Percentiles rank a stretch among this genome's conserved stretches.
phyloP scores from a whole-genome alignment of 2,797 vertebrate species.

The Platalea minor region DNA sequence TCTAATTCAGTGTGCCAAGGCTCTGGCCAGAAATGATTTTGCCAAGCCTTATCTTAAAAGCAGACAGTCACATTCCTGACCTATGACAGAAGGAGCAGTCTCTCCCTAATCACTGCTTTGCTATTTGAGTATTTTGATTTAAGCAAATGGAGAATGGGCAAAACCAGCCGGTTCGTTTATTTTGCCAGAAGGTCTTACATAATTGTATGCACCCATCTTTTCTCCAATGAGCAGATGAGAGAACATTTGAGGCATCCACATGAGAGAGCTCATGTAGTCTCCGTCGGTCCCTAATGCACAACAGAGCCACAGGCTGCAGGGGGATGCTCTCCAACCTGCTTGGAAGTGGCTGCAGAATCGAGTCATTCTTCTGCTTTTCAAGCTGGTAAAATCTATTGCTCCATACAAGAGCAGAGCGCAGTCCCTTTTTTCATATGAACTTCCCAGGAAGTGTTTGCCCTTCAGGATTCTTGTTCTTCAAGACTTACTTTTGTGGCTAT shows the following conservation, averaged over 20 bases:
- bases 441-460: not conserved
- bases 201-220: not conserved
- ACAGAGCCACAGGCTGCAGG: not conserved
- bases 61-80: conserved; percentile 36
- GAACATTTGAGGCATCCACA: not conserved
- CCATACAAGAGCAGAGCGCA: not conserved
- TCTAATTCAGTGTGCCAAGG: not conserved
- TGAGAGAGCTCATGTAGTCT: not conserved
- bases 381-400: not conserved
- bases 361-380: not conserved
- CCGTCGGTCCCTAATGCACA: not conserved
- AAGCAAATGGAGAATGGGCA: not conserved
- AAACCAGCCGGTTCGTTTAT: not conserved
- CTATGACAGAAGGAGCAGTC: not conserved
- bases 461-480: not conserved
- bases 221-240: not conserved
- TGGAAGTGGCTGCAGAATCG: not conserved
- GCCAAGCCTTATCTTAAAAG: conserved; percentile 19
- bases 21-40: not conserved
- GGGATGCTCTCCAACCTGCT: rapidly evolving
- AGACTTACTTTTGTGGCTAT: not conserved
- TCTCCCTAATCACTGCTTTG: not conserved
- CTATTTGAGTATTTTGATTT: not conserved
- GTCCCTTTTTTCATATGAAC: not conserved
- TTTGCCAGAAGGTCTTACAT: not conserved